These are phyloP conservation scores for Heliconius ethilla DNA, from an alignment of 2,888 invertebrate genomes.

Conservation along the genomic window DNA sequence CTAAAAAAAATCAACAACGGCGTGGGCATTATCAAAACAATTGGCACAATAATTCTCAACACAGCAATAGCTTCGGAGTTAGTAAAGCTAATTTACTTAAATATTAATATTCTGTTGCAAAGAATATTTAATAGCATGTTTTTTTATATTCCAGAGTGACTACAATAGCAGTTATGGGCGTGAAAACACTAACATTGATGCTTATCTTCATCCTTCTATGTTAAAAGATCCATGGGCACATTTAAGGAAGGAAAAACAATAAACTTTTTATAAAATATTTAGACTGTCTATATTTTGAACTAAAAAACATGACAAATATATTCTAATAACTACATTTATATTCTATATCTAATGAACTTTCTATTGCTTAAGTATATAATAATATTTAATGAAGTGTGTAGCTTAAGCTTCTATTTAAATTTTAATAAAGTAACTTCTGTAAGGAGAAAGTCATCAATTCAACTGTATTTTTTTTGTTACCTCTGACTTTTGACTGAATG, in stretches of 20 bases:
- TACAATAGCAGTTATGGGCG: slow-evolving; percentile 62
- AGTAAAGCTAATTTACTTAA: slow-evolving; percentile 43
- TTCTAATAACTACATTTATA: background rate
- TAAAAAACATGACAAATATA: slow-evolving; percentile 1
- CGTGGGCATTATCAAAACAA: slow-evolving; percentile 52
- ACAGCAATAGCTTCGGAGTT: slow-evolving; percentile 67
- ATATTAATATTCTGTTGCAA: background rate
- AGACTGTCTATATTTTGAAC: background rate
- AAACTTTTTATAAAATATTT: background rate
- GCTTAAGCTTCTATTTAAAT: too few species aligned
- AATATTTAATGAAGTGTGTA: too few species aligned
- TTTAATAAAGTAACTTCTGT: too few species aligned
- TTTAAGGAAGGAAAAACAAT: slow-evolving; percentile 46
- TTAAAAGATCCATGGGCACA: slow-evolving; percentile 73
- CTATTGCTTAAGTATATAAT: background rate
- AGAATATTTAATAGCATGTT: background rate
- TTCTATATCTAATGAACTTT: too few species aligned
- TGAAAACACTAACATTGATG: slow-evolving; percentile 63
- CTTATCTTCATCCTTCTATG: slow-evolving; percentile 74
- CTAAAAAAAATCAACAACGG: slow-evolving; percentile 53
- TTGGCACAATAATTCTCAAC: slow-evolving; percentile 57
- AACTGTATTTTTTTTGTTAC: too few species aligned
- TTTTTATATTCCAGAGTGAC: slow-evolving; percentile 64
- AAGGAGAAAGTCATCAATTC: too few species aligned
- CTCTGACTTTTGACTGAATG: too few species aligned